These are phyloP conservation scores for Machimus rusticus DNA, from an alignment of 2,888 invertebrate genomes.

Conservation along the genomic window DNA sequence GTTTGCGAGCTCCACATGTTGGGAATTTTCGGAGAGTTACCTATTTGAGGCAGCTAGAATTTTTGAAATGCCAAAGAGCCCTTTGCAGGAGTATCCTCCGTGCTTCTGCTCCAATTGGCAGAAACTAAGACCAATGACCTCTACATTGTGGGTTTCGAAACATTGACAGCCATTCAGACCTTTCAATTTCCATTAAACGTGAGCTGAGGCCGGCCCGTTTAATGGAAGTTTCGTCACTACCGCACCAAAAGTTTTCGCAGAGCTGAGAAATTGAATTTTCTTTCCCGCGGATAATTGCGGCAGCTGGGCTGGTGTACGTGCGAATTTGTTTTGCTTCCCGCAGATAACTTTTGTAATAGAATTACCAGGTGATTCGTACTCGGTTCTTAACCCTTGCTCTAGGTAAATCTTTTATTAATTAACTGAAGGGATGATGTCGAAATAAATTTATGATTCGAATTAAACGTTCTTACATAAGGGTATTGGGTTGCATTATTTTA, in stretches of 20 bases:
- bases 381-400: not conserved
- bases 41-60: not conserved
- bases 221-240: not conserved
- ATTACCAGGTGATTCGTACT: not conserved
- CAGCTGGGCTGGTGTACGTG: not conserved
- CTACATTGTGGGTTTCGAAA: not conserved
- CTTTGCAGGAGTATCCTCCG: not conserved
- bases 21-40: not conserved
- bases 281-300: not conserved
- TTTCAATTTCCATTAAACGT: not conserved
- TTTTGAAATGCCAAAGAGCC: not conserved
- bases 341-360: not conserved
- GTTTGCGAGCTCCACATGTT: not conserved
- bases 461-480: not conserved
- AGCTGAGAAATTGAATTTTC: not conserved
- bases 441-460: not conserved
- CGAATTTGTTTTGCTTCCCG: not conserved
- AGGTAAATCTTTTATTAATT: not conserved
- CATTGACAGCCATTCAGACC: constrained; percentile 22
- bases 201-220: not conserved
- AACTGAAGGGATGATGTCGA: not conserved
- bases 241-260: not conserved
- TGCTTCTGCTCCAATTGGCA: not conserved
- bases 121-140: constrained; percentile 11
- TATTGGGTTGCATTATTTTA: not conserved